Conservation (phyloP, 2,113 vertebrate genomes). For the Ictalurus furcatus region DNA sequence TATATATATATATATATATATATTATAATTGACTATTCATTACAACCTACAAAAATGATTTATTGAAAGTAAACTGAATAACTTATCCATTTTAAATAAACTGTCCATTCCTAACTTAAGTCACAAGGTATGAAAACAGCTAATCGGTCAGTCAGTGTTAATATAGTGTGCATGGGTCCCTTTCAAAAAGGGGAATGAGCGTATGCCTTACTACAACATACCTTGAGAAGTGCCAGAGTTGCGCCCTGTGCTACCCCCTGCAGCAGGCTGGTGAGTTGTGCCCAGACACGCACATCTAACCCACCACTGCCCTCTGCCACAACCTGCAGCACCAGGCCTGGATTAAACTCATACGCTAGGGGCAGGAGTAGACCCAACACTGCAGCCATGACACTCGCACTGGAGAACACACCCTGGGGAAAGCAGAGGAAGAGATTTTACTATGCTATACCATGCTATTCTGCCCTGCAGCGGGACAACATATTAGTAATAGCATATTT, state of each 20-base stretch:
- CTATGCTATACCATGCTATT: not conserved
- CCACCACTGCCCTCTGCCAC: constrained; percentile 65
- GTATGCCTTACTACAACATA: constrained; percentile 59
- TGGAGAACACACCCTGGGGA: constrained; percentile 66
- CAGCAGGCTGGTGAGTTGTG: constrained; percentile 78
- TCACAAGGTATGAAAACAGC: no score
- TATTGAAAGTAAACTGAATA: not conserved
- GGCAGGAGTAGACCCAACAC: constrained; percentile 83
- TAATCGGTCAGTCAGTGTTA: not conserved
- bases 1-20: no score
- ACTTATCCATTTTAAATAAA: not conserved
- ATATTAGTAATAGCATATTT: not conserved
- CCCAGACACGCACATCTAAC: constrained; percentile 64
- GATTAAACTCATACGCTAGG: constrained; percentile 83
- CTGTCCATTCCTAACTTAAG: not conserved
- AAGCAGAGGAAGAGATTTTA: not conserved
- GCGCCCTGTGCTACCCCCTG: constrained; percentile 78
- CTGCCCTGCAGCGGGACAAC: not conserved
- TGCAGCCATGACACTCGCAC: constrained; percentile 74
- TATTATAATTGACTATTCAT: no score
- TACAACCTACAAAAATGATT: no score
- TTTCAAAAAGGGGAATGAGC: not conserved
- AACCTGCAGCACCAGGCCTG: constrained; percentile 77
- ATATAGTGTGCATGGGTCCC: no score
- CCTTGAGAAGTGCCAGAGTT: constrained; percentile 79